phyloP scores from a whole-genome alignment of 2,888 invertebrate genomes.

The Osmoderma eremita region DNA sequence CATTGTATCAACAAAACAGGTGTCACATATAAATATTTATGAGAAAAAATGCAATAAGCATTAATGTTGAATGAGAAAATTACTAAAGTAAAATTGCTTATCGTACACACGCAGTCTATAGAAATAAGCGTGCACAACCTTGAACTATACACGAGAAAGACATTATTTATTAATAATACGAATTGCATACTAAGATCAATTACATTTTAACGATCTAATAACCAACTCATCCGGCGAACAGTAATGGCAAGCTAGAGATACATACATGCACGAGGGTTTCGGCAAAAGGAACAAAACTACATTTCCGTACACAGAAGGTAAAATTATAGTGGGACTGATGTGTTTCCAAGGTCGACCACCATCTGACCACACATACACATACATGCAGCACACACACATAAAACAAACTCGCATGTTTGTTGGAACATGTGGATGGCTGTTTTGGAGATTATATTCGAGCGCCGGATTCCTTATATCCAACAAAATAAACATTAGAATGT shows the following conservation, averaged over 20 bases:
- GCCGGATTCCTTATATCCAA: constrained; percentile 25
- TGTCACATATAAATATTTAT: constrained; percentile 39
- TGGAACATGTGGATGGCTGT: constrained; percentile 35
- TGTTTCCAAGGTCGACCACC: constrained; percentile 50
- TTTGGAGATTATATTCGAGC: constrained; percentile 38
- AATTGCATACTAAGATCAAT: constrained; percentile 22
- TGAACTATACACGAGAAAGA: constrained; percentile 40
- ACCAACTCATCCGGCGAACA: constrained; percentile 15
- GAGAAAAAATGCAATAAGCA: constrained; percentile 30
- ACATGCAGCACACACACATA: not conserved
- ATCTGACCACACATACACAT: constrained; percentile 46
- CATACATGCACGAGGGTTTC: constrained; percentile 24
- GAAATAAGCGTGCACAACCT: constrained; percentile 24
- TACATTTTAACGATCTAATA: constrained; percentile 18
- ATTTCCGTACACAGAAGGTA: constrained; percentile 43
- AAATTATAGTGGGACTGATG: constrained; percentile 44
- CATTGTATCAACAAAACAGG: constrained; percentile 21
- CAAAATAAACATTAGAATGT: constrained; percentile 26
- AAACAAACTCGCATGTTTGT: constrained; percentile 24
- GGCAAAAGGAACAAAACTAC: constrained; percentile 37
- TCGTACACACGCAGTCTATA: not conserved
- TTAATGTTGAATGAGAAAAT: constrained; percentile 24
- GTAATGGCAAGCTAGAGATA: not conserved
- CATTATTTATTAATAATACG: constrained; percentile 17
- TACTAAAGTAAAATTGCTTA: constrained; percentile 30